Base-by-base conservation (phyloP, 2,797 vertebrate genomes). In the Apogon talboti region DNA sequence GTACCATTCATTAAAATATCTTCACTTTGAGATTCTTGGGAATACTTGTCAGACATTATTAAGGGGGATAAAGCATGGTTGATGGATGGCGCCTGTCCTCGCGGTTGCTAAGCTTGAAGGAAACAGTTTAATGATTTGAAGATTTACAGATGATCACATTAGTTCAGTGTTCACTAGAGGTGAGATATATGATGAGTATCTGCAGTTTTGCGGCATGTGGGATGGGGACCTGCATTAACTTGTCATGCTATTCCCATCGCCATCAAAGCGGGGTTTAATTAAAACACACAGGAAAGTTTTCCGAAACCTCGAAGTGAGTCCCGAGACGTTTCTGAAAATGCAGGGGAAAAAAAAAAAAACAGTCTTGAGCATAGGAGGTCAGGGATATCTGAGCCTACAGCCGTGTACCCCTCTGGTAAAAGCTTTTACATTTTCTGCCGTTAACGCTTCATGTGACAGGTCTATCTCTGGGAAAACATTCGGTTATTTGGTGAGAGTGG, bases 31-130 rank as follows among this genome's bases (percentile, higher is more conserved):
- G 62, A 70, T 84, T 60, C 74, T 19, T 75, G 85, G 88, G 86
- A 89, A 89, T 82, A 67, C 74, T 72, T 83, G 87, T 88, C 89
- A 88, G 76, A 61, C 44, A 58, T 79, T 87, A 85, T 82, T 76
- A 84, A 69, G 47, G 59, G 53, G 73, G 52, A 78, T 83, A 71
- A 85, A 80, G 64, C 63, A 35, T 2, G 51, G 70, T 53, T 91
- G 87, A 92, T 85, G 73, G 83, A 86, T 37, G 55, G 67, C 4
- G 2, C 59, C 9, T 13, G 44, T 79, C 74, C 75, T 72, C 11
- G 44, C 70, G 76, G 73, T 66, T 78, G 33, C 53, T 51, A 10
- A 68, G 64, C 66, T 71, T 58, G 43, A 79, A 76, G 55, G 65
- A 71, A 85, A 78, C 6, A 50, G 28, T 76, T 68, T 78, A 79